phyloP scores from a whole-genome alignment of 2,888 invertebrate species.

The Drosophila maculinotata region DNA sequence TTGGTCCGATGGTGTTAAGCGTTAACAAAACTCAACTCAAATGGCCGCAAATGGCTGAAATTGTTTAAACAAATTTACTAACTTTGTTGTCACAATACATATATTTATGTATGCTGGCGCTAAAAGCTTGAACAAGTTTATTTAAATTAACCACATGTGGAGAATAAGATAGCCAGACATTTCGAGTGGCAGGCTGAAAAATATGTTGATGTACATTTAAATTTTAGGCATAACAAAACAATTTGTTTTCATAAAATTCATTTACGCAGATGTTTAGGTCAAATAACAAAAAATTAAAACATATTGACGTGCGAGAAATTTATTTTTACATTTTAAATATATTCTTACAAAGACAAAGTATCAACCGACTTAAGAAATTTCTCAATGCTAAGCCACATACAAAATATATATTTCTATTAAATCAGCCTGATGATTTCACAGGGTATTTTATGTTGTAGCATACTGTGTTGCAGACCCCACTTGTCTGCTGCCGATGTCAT shows the following conservation, averaged over 20 bases:
- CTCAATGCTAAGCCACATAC: no score
- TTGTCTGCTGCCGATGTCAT: slow-evolving; percentile 25
- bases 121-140: slow-evolving; percentile 10
- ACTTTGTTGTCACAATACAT: slow-evolving; percentile 1
- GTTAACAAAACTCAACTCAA: slow-evolving; percentile 21
- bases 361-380: no score
- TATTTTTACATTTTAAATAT: no score
- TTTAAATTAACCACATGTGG: slow-evolving; percentile 14
- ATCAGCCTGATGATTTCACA: no score
- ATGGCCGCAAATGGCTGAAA: slow-evolving; percentile 16
- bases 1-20: slow-evolving; percentile 26
- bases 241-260: no score
- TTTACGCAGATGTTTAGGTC: no score
- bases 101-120: background rate
- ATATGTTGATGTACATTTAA: slow-evolving; percentile 2
- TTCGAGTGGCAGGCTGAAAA: slow-evolving; percentile 6
- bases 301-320: no score
- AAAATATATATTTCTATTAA: no score
- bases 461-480: background rate
- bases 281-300: no score
- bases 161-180: no score
- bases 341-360: no score
- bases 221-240: background rate
- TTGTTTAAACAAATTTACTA: slow-evolving; percentile 36
- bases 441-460: background rate